Conservation (phyloP, 2,888 invertebrate species). For the Acronicta alni region DNA sequence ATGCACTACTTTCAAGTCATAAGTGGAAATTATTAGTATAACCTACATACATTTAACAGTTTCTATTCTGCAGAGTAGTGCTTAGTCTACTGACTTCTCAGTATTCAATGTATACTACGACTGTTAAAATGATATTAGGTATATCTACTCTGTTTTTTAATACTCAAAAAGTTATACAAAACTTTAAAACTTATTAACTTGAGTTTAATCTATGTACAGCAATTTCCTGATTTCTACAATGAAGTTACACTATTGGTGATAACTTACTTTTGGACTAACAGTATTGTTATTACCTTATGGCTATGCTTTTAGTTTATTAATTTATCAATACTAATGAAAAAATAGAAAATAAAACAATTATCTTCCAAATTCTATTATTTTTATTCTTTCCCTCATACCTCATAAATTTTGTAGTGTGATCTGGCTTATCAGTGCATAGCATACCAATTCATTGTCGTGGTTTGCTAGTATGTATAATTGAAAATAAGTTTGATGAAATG, state of each 20-base stretch:
- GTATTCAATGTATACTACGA: constrained; percentile 2
- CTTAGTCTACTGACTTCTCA: constrained; percentile 11
- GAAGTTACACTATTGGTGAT: background rate
- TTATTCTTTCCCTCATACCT: too few species aligned
- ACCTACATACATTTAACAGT: constrained; percentile 58
- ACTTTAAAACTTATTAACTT: constrained; percentile 14
- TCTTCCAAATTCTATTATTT: too few species aligned
- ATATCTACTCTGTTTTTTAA: constrained; percentile 10
- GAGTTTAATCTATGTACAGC: background rate
- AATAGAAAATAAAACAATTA: too few species aligned
- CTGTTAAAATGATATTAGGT: constrained; percentile 10
- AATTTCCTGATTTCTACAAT: background rate
- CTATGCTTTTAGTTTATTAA: too few species aligned
- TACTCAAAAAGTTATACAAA: constrained; percentile 22
- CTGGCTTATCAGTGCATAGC: constrained; percentile 37
- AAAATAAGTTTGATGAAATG: constrained; percentile 7
- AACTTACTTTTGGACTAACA: too few species aligned
- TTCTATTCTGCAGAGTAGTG: constrained; percentile 5
- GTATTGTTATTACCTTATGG: too few species aligned
- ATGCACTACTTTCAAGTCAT: constrained; percentile 74
- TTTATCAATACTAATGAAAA: too few species aligned
- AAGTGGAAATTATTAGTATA: constrained; percentile 64
- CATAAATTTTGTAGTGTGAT: too few species aligned
- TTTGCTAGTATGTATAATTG: constrained; percentile 1
- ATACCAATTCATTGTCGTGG: constrained; percentile 11